A percentile compares a stretch with the other conserved stretches of the same genome.
Conservation (phyloP, 2,888 invertebrate genomes). For the Atrina japonica region DNA sequence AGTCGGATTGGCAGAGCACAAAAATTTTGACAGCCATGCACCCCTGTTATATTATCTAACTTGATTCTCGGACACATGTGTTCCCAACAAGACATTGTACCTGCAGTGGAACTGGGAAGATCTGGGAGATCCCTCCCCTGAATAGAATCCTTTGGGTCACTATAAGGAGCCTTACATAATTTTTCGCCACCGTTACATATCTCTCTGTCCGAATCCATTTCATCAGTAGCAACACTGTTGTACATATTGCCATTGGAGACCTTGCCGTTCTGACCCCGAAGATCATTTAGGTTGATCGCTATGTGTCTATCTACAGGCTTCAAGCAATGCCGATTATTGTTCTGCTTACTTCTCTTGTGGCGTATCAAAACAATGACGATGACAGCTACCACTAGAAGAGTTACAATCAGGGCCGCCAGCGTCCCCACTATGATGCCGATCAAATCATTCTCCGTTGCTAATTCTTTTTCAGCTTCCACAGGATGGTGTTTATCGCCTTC, state of each 20-base stretch:
- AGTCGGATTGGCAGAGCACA: no score
- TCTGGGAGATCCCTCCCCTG: conserved; percentile 78
- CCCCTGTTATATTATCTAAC: no score
- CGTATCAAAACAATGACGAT: conserved; percentile 86
- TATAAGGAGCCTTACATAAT: conserved; percentile 61
- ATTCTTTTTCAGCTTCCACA: conserved; percentile 12
- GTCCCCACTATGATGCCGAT: conserved; percentile 80
- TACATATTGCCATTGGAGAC: conserved; percentile 80
- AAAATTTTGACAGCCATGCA: no score
- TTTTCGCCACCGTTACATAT: conserved; percentile 63
- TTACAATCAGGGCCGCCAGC: conserved; percentile 85
- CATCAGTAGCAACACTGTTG: conserved; percentile 79
- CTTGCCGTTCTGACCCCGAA: conserved; percentile 72
- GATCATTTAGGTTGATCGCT: conserved; percentile 86
- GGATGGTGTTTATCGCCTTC: no score
- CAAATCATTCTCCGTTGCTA: conserved; percentile 64
- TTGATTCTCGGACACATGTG: no score
- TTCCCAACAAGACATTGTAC: conserved; percentile 17
- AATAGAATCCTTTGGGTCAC: conserved; percentile 73
- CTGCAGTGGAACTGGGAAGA: conserved; percentile 66
- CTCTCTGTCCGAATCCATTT: conserved; percentile 77
- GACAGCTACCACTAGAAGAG: conserved; percentile 87
- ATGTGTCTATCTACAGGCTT: conserved; percentile 80
- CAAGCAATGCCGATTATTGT: conserved; percentile 70
- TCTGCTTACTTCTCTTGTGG: conserved; percentile 71